A percentile compares a stretch with the other conserved stretches of the same genome.
These are phyloP conservation scores for Sebastes matsubarae DNA, from an alignment of 2,797 vertebrate genomes.

Conservation along the genomic window DNA sequence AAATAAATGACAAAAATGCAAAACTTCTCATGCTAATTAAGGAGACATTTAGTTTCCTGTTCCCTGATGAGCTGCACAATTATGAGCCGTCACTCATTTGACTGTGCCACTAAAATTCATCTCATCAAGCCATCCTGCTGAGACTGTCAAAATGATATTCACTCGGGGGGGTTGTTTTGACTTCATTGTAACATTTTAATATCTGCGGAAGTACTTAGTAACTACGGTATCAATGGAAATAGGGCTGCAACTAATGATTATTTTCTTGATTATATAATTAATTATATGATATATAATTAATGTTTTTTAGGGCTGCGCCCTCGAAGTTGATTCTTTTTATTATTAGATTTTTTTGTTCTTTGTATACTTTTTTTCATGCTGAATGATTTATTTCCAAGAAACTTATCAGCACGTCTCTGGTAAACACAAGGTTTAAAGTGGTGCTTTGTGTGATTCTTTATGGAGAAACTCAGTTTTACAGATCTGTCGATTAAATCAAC, in stretches of 20 bases:
- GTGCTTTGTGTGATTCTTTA: too few species aligned
- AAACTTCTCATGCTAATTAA: conserved; percentile 29
- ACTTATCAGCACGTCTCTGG: too few species aligned
- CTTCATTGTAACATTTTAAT: conserved; percentile 1
- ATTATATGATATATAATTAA: too few species aligned
- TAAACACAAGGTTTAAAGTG: too few species aligned
- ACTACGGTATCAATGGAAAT: not conserved
- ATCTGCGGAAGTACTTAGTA: not conserved
- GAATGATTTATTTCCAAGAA: too few species aligned
- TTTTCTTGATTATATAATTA: not conserved
- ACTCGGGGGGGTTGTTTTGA: conserved; percentile 3
- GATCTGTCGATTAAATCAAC: too few species aligned
- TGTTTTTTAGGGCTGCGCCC: too few species aligned
- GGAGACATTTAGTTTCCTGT: conserved; percentile 26
- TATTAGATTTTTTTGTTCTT: too few species aligned
- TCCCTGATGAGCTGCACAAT: conserved; percentile 46
- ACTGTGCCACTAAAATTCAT: conserved; percentile 17
- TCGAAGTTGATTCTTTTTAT: fast-evolving
- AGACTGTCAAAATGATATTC: conserved; percentile 20
- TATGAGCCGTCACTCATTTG: conserved; percentile 40
- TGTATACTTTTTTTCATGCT: too few species aligned
- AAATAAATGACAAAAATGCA: not conserved
- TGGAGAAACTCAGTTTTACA: too few species aligned
- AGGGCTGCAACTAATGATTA: not conserved
- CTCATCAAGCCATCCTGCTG: conserved; percentile 35